Percentiles rank a stretch among this genome's conserved stretches.
Conservation (phyloP, 2,113 vertebrate species). For the Campylorhamphus procurvoides region DNA sequence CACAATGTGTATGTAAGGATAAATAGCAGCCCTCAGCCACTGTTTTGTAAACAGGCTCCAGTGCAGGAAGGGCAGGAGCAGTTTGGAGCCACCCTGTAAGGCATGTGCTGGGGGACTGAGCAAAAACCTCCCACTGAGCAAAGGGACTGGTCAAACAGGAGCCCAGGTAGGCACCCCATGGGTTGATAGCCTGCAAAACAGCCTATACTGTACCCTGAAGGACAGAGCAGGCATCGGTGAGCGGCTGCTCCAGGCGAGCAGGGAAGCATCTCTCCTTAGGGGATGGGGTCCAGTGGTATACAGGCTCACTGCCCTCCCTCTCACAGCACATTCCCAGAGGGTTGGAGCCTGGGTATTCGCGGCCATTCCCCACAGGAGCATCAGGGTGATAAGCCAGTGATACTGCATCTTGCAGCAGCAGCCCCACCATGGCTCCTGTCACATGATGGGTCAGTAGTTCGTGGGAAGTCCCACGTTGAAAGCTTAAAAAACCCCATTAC, state of each 20-base stretch:
- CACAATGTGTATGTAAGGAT: neutral
- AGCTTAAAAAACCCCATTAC: neutral
- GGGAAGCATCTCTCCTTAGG: rapidly evolving
- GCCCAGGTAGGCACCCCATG: neutral
- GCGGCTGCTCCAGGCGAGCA: rapidly evolving
- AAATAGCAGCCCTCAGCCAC: neutral
- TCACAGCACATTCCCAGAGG: neutral
- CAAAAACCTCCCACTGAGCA: neutral
- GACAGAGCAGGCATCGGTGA: rapidly evolving
- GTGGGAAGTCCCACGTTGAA: conserved; percentile 20
- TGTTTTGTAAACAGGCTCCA: conserved; percentile 60
- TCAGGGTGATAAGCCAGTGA: rapidly evolving
- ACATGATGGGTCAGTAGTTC: conserved; percentile 45
- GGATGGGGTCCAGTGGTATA: rapidly evolving
- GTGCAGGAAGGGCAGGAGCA: neutral
- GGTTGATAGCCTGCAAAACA: rapidly evolving
- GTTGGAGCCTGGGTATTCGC: rapidly evolving
- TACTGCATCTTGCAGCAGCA: rapidly evolving
- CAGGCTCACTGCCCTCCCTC: neutral
- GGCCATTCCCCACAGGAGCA: neutral
- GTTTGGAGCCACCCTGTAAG: neutral
- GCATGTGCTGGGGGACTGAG: neutral
- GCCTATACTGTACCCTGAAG: neutral
- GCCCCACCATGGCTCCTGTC: neutral
- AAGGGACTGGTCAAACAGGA: neutral